Base-by-base conservation (phyloP, 1,140 invertebrate genomes). In the Caerostris extrusa region DNA sequence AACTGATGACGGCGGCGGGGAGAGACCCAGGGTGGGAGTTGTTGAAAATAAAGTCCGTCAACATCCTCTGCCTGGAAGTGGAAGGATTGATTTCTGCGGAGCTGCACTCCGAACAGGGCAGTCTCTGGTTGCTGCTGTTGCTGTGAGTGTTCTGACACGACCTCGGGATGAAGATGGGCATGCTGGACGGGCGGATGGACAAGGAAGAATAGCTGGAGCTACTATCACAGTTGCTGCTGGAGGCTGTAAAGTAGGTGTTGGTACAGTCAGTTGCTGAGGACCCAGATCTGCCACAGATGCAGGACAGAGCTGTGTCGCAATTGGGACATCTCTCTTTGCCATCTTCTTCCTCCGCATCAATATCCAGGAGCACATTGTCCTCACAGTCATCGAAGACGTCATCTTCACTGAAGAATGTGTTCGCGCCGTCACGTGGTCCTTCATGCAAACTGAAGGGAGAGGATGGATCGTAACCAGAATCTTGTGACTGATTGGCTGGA, bases 181-280 rank as follows among this genome's bases (percentile, higher is more conserved):
- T 10, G 60, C 77, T 91, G 90, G 90, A 83, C 69, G 89, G 89
- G 56, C 57, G 57, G 34, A 19, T 60, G 71, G 34, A 4, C 3
- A 60, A 83, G 14, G 77, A 83, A 55, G 77, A 19, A 17, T 53
- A 19, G 55, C 55, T 77, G 69, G 71, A 61, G 69, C 34, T 71
- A 34, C 57, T 58, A 83, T 91, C 90, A 91, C 90, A 91, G 71
- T 7, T n/a, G n/a, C 19, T 71, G n/a, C 19, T 71, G 19, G 58
- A 10, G 53, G 19, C 60, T 6, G 8, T 56, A 58, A 61, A 7
- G 57, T 14, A 56, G 57, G 34, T 71, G 8, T 14, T 14, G 7
- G 58, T 14, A 8, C 61, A 14, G 64, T 61, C 64, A 60, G 56
- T 87, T 12, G 34, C 10, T 3, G 87, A 89, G 3, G 87, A 89